A percentile compares a stretch with the other conserved stretches of the same genome.
phyloP scores from a whole-genome alignment of 1,140 invertebrate species.

The Bombus sylvicola region DNA sequence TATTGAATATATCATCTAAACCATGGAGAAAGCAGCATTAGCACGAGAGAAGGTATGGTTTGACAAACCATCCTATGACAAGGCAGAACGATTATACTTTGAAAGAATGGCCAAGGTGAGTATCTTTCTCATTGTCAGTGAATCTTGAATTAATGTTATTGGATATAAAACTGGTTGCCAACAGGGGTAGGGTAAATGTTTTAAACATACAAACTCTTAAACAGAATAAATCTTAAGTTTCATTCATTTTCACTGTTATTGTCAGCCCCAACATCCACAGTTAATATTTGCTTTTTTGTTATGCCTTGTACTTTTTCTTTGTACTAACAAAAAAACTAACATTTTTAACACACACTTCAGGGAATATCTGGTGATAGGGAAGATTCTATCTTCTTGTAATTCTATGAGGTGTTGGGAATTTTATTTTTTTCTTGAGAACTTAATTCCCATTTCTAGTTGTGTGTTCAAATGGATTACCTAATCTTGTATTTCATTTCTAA shows the following conservation, averaged over 20 bases:
- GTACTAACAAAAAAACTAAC: slow-evolving; percentile 60
- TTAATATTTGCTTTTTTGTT: slow-evolving; percentile 54
- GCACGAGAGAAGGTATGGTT: slow-evolving; percentile 82
- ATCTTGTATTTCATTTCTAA: slow-evolving; percentile 12
- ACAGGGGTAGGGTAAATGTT: slow-evolving; percentile 39
- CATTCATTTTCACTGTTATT: slow-evolving; percentile 20
- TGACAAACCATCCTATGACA: slow-evolving; percentile 82
- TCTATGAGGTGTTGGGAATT: slow-evolving; percentile 41
- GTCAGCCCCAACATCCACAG: slow-evolving; percentile 60
- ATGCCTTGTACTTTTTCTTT: slow-evolving; percentile 50
- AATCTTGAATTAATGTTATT: slow-evolving; percentile 21
- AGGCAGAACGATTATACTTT: slow-evolving; percentile 82
- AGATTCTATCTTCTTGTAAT: slow-evolving; percentile 37
- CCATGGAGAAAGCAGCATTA: slow-evolving; percentile 72
- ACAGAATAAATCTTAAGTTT: slow-evolving; percentile 17
- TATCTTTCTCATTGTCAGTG: slow-evolving; percentile 12
- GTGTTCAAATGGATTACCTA: slow-evolving; percentile 13
- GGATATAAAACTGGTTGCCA: slow-evolving; percentile 59
- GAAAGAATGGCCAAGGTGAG: slow-evolving; percentile 81
- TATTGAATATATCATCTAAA: slow-evolving; percentile 53
- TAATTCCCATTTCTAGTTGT: slow-evolving; percentile 12
- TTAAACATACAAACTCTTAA: slow-evolving; percentile 40
- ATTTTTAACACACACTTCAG: slow-evolving; percentile 70
- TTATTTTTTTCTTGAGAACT: slow-evolving; percentile 22
- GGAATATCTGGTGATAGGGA: slow-evolving; percentile 78